Evolutionary conservation across 2,888 invertebrate species (phyloP), one percentile per base, ranked within the genome.

Genomic region (Chirona hameri): DNA sequence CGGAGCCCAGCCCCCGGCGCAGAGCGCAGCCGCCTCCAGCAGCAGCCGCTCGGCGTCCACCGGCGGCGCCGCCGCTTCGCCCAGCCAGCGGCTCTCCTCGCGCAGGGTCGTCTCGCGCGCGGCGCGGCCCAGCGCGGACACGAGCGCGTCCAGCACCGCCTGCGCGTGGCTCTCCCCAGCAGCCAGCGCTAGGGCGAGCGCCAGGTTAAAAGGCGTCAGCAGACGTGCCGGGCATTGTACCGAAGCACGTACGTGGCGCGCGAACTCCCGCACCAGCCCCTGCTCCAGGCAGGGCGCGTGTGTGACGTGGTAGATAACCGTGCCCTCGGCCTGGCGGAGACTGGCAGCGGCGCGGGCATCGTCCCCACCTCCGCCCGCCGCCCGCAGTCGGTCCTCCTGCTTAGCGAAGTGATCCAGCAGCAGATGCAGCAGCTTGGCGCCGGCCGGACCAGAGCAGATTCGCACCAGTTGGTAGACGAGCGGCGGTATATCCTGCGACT

Each of bases 271-370:
- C 46, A 84, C 84, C 79, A 85, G 60, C 24, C 76, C 79, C 18
- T 83, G 81, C 79, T 84, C 83, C 48, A 82, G 82, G 80, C 83
- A 81, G 60, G 85, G 84, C 81, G 83, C 79, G 79, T 85, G 84
- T 7, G 85, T 85, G 31, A 85, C 48, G 76, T 85, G 85, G 31
- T 84, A 82, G 46, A 85, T 84, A 60, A 84, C 84, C 14, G 85
- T 85, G 29, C 84, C 84, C 39, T 84, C 83, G 18, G 85, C 84
- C 65, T 84, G 80, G 18, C 52, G 80, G 29, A 48, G 80, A 9
- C 29, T 52, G 46, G 27, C 31, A 2, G 80, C 48, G 15, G 80
- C n/a, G 15, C 52, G 48, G 27, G 52, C 1, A 18, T 29, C 27
- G 27, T 48, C 52, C 15, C 27, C 52, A 39, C 39, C 39, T 39